Percentiles rank a stretch among this genome's conserved stretches.
phyloP scores from a whole-genome alignment of 2,888 invertebrate species.

The Microplitis deprimator region DNA sequence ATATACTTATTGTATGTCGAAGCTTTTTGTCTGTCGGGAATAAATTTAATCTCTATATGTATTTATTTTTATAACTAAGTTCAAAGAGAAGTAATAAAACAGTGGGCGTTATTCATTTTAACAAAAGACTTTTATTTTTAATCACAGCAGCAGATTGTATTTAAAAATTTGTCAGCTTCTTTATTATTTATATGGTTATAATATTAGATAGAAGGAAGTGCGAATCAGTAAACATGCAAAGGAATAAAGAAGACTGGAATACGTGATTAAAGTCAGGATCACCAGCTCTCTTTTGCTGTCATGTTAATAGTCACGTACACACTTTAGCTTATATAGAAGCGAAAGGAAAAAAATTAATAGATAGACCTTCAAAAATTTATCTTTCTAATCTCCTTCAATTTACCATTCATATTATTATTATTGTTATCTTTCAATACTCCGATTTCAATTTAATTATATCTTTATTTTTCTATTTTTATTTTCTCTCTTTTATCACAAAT shows the following conservation, averaged over 20 bases:
- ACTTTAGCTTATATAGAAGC: neutral
- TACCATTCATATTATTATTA: neutral
- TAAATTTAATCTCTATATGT: neutral
- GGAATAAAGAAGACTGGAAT: neutral
- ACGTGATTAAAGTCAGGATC: conserved; percentile 3
- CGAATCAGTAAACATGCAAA: conserved; percentile 2
- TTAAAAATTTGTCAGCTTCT: too few relatives aligned
- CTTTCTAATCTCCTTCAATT: neutral
- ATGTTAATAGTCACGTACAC: conserved; percentile 30
- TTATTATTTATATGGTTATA: neutral
- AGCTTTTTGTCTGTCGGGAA: neutral
- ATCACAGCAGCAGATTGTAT: too few relatives aligned
- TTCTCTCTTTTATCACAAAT: too few relatives aligned
- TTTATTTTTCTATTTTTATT: too few relatives aligned
- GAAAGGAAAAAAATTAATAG: neutral
- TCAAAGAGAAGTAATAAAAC: neutral
- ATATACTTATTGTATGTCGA: neutral
- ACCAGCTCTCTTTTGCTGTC: neutral
- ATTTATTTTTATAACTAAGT: conserved; percentile 11
- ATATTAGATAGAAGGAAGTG: conserved; percentile 11
- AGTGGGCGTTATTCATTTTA: neutral
- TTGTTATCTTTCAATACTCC: neutral
- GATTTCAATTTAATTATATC: neutral
- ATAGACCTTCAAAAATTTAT: neutral
- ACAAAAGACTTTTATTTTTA: neutral